Evolutionary conservation across 2,113 vertebrate species (phyloP).

Genomic region (Podarcis cretensis): DNA sequence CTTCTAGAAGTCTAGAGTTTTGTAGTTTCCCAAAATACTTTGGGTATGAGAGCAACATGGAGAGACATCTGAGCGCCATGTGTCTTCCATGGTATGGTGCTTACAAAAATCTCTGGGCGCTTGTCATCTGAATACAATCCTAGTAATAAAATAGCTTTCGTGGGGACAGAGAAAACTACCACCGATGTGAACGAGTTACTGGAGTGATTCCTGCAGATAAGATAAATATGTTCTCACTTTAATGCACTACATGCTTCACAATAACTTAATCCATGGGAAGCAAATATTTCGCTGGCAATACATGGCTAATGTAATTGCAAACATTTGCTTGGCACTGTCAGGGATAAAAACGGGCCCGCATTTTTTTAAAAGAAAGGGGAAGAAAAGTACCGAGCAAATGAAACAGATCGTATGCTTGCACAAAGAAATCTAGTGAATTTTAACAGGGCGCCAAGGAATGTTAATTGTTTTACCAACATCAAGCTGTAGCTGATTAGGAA

Average conservation of each 20-base stretch:
- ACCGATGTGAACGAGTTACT: neutral
- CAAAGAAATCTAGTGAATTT: slow-evolving; percentile 52
- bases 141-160: neutral
- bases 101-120: neutral
- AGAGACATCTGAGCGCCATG: neutral
- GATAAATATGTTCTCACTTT: slow-evolving; percentile 25
- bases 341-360: slow-evolving; percentile 35
- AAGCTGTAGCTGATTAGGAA: slow-evolving; percentile 49
- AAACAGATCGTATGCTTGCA: slow-evolving; percentile 29
- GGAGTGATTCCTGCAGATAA: neutral
- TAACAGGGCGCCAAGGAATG: slow-evolving; percentile 37
- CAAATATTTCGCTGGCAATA: slow-evolving; percentile 45
- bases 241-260: slow-evolving; percentile 41
- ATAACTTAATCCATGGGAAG: slow-evolving; percentile 55
- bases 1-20: neutral
- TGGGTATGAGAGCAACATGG: neutral
- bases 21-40: neutral
- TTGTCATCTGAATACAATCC: neutral
- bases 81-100: neutral
- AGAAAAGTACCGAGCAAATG: slow-evolving; percentile 18
- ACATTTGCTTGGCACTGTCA: slow-evolving; percentile 45
- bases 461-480: slow-evolving; percentile 28
- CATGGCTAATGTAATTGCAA: slow-evolving; percentile 41
- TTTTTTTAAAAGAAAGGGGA: slow-evolving; percentile 54
- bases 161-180: neutral